phyloP scores from a whole-genome alignment of 2,797 vertebrate species.

The Antennarius maculatus region DNA sequence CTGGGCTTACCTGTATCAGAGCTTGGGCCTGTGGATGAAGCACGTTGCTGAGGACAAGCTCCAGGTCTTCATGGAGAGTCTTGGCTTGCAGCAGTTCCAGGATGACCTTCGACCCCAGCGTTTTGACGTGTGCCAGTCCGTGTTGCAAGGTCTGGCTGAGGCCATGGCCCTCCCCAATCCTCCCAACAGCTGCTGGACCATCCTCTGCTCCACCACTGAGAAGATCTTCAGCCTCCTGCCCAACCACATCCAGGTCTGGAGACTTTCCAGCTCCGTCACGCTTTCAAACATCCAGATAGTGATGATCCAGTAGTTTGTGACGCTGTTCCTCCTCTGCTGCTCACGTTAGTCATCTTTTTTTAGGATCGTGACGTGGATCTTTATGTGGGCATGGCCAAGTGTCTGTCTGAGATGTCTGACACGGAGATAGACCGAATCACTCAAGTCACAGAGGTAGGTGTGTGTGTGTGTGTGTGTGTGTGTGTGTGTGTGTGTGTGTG shows the following conservation, averaged over 20 bases:
- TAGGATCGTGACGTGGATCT: slow-evolving; percentile 85
- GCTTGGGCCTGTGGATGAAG: slow-evolving; percentile 89
- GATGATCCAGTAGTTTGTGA: too few relatives aligned
- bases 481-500: too few relatives aligned
- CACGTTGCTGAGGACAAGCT: slow-evolving; percentile 92
- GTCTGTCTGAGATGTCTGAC: slow-evolving; percentile 91
- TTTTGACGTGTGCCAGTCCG: slow-evolving; percentile 70
- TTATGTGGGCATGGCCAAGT: slow-evolving; percentile 85
- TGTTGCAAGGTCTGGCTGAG: slow-evolving; percentile 85
- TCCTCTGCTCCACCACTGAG: slow-evolving; percentile 84
- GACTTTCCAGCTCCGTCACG: too few relatives aligned
- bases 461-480: too few relatives aligned
- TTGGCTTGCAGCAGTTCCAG: slow-evolving; percentile 86
- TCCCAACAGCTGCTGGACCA: slow-evolving; percentile 86
- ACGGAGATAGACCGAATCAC: slow-evolving; percentile 83
- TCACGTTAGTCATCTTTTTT: slow-evolving; percentile 14
- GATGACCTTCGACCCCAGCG: slow-evolving; percentile 49
- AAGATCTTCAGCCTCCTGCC: slow-evolving; percentile 89
- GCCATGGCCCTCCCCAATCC: slow-evolving; percentile 91
- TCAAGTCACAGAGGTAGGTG: slow-evolving; percentile 81
- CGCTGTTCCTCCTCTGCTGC: not conserved
- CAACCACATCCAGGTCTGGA: slow-evolving; percentile 84
- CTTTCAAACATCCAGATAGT: too few relatives aligned
- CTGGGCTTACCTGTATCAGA: slow-evolving; percentile 83
- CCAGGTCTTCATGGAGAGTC: slow-evolving; percentile 83